Conservation (phyloP, 2,113 vertebrate genomes). For the Gallinago jamesoni region DNA sequence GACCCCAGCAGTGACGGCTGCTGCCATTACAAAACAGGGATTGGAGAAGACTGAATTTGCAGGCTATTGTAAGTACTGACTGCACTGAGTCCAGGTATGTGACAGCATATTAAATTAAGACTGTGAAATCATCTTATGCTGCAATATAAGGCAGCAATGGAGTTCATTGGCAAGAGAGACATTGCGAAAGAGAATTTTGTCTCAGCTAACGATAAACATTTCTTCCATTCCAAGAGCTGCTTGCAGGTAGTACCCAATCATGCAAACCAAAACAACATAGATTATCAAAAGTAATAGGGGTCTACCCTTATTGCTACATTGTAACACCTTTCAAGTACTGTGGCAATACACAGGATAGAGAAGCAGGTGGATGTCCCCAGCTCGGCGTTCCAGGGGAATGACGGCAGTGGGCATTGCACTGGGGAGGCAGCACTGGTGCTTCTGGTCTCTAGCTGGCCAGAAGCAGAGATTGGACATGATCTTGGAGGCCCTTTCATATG, state of each 20-base stretch:
- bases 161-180: not conserved
- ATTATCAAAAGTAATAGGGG: not conserved
- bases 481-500: not conserved
- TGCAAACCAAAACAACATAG: not conserved
- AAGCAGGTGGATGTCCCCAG: not conserved
- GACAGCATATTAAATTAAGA: constrained; percentile 25
- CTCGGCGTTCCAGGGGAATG: not conserved
- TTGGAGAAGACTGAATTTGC: not conserved
- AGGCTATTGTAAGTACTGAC: not conserved
- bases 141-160: constrained; percentile 33
- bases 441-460: not conserved
- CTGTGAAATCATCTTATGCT: not conserved
- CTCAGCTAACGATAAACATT: not conserved
- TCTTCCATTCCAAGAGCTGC: not conserved
- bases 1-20: not conserved
- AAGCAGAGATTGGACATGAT: not conserved
- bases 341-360: not conserved
- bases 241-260: not conserved
- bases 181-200: not conserved
- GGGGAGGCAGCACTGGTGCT: not conserved
- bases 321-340: not conserved
- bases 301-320: not conserved
- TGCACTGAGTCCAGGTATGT: constrained; percentile 1
- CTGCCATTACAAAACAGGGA: not conserved
- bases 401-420: not conserved